Evolutionary conservation across 2,797 vertebrate genomes (phyloP), one percentile per base, ranked within the genome.

Genomic region (Phaenicophaeus curvirostris): DNA sequence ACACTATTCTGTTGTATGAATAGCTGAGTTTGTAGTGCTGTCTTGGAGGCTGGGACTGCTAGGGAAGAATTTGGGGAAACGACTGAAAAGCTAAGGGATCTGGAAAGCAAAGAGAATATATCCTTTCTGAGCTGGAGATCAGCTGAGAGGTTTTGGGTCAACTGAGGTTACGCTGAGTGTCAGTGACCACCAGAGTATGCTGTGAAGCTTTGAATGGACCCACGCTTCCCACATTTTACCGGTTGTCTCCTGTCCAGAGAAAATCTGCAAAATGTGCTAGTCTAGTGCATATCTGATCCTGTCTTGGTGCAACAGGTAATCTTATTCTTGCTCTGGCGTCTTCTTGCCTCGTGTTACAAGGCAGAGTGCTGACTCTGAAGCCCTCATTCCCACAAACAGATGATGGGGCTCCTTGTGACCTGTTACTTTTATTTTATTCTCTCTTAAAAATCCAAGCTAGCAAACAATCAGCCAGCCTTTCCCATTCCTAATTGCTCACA

Each of bases 131-230:
- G 18, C 16, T 75, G 39, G 33, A 75, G 42, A 59, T 23, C 2
- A 9, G 20, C 55, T 55, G 28, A 69, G 73, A 76, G 20, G 6
- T 41, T 90, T 85, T 67, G 50, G 51, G 85, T 82, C 89, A 93
- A 9, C 12, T 84, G 59, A 89, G 74, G 74, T 89, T 92, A 89
- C 2, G 23, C 41, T 91, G 59, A 1, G 4, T 66, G 35, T 54
- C 31, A 50, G 21, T 71, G 87, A 71, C 89, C 81, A 89, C 67
- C 85, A 87, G 91, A 96, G 75, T 91, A 92, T 87, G 87, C 89
- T 90, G 78, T 73, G 63, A 94, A 94, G 69, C 91, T 90, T 85
- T 2, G 2, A 71, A 90, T 57, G 48, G 71, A 28, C n/a, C 24
- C 0, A 0, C 37, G 24, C 44, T 83, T 89, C 37, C 48, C 50